Evolutionary conservation across 2,888 invertebrate species (phyloP), one percentile per base, ranked within the genome.

Genomic region (Hecatera dysodea): DNA sequence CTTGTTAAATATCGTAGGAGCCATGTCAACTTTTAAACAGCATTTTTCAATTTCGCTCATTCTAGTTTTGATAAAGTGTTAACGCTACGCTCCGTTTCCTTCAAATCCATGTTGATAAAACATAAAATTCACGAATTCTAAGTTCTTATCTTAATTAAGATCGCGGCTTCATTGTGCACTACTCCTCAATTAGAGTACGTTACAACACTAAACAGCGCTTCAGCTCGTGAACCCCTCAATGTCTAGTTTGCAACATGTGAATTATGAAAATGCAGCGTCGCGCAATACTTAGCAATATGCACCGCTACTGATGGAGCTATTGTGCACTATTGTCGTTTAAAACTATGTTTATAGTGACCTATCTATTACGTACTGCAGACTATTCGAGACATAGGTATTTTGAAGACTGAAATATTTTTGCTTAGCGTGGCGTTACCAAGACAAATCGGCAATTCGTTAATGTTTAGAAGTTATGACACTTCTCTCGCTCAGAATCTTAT

Each of bases 211-310:
- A 59, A 29, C 64, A 53, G 29, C 60, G 22, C 33, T 44, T 42
- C 48, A 33, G 36, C 48, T 76, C 52, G 52, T 63, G 60, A 70
- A 75, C 50, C 46, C 27, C 17, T 78, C 81, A 70, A 66, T 66
- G 81, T 70, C 65, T 75, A 53, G 81, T 76, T 78, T 81, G 71
- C 81, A 42, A 50, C 81, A 78, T 33, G 62, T 67, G 62, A 22
- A 46, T 78, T 81, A 70, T 81, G 71, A 81, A 81, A 81, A 78
- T 76, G 53, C 59, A 68, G 29, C 50, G 36, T 24, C 68, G 59
- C 50, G 67, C 63, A 67, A 68, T 48, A 7, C 36, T 11, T 5
- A 44, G 65, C 81, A 59, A 59, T 53, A 48, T 53, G 52, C 27
- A 70, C 53, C 33, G 57, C 62, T 62, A 74, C 53, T 70, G 70